Evolutionary conservation across 2,888 invertebrate species (phyloP).

Genomic region (Cataglyphis livida): DNA sequence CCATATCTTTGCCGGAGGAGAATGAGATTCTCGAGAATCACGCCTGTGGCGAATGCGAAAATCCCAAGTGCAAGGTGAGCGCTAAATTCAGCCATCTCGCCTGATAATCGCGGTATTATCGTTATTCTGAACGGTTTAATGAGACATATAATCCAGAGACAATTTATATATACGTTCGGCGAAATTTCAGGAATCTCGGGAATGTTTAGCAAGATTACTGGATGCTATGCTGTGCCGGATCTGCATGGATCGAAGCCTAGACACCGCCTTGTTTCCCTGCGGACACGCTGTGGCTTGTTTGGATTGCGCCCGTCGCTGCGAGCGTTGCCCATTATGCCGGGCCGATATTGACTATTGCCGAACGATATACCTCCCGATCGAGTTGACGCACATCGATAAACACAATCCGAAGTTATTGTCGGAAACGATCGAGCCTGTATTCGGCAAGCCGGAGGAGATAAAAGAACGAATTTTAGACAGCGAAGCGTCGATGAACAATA

Average conservation of each 20-base stretch:
- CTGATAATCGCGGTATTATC: constrained; percentile 8
- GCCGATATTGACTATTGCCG: constrained; percentile 90
- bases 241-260: constrained; percentile 94
- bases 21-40: constrained; percentile 80
- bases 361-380: constrained; percentile 90
- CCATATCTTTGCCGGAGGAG: constrained; percentile 81
- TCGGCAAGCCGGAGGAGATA: constrained; percentile 74
- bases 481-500: constrained; percentile 72
- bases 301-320: constrained; percentile 91
- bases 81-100: neutral
- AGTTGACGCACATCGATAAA: constrained; percentile 85
- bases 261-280: constrained; percentile 95
- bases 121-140: neutral
- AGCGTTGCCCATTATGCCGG: constrained; percentile 92
- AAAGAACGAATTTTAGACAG: constrained; percentile 74
- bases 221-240: constrained; percentile 94
- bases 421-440: constrained; percentile 72
- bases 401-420: constrained; percentile 77
- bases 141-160: neutral
- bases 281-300: constrained; percentile 94
- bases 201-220: constrained; percentile 87
- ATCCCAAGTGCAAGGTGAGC: constrained; percentile 83
- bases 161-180: constrained; percentile 3
- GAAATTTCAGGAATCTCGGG: constrained; percentile 86
- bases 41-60: constrained; percentile 82